Evolutionary conservation across 1,140 invertebrate genomes (phyloP), one percentile per base, ranked within the genome.

Genomic region (Lepidurus packardi): DNA sequence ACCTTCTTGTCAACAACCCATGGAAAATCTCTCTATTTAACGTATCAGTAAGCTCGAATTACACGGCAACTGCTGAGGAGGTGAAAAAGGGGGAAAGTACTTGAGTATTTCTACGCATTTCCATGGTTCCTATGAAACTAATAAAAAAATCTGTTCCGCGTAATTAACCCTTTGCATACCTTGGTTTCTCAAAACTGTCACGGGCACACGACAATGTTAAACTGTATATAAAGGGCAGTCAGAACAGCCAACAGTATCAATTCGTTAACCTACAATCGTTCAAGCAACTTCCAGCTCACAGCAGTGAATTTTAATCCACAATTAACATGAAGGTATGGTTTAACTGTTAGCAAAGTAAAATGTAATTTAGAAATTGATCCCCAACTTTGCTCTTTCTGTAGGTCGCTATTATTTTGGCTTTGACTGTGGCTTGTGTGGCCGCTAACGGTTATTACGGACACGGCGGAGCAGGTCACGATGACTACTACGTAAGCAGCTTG

Each of bases 401-500:
- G 53, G 53, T 65, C 21, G 53, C 53, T 16, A 9, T 65, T 65
- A 16, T 65, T 21, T 65, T 65, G 9, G 53, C 53, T 21, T 65
- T 13, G 6, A 21, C 21, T 65, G 53, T 65, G 16, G 53, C 53
- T 16, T 65, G 21, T 21, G 53, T 65, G 16, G 53, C 53, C 16
- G 53, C 53, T 65, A 13, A 65, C 53, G 53, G 53, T n/a, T 65
- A 9, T 47, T 47, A 47, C 45, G 45, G 45, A 47, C 45, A 47
- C 16, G 45, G 45, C 34, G 34, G 34, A 3, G 34, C 34, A 9
- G 53, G 53, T 21, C 53, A 65, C 13, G 53, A 65, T 16, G 53
- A 65, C 13, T 8, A 65, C 13, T 65, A 65, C 5, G 53, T 65
- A 65, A 65, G 16, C 34, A 47, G 16, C 10, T 47, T 47, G 3